These are phyloP conservation scores for Lepeophtheirus nordmannii DNA, from an alignment of 2,888 invertebrate species.

Conservation along the genomic window DNA sequence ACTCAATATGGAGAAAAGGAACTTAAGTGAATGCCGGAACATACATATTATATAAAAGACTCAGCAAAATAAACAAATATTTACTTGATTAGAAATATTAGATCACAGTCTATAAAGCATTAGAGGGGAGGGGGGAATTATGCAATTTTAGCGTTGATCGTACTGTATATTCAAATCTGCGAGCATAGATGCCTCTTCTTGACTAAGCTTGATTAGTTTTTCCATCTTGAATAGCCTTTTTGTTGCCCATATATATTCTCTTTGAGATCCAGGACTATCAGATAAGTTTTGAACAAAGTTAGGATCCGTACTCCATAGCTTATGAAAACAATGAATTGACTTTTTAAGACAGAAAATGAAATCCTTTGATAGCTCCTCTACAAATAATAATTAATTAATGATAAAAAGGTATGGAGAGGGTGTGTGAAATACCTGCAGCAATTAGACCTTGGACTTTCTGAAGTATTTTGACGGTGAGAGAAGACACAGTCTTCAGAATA, in stretches of 20 bases:
- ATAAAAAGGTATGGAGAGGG: not conserved
- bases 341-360: not conserved
- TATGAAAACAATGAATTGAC: not conserved
- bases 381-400: not conserved
- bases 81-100: too few species aligned
- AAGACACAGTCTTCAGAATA: not conserved
- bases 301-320: not conserved
- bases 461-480: not conserved
- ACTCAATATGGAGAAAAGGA: too few species aligned
- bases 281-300: slow-evolving; percentile 1
- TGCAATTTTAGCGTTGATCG: not conserved
- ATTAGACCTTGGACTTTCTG: not conserved
- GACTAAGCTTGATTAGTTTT: not conserved
- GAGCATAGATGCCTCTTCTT: not conserved
- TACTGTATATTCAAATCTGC: not conserved
- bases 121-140: not conserved
- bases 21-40: too few species aligned
- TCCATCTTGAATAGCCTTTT: not conserved
- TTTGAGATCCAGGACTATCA: not conserved
- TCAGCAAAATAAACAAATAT: too few species aligned
- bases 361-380: not conserved
- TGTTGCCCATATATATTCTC: slow-evolving; percentile 1
- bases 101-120: not conserved
- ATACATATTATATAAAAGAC: too few species aligned
- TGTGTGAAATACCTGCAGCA: not conserved